Evolutionary conservation across 2,113 vertebrate genomes (phyloP).

Genomic region (Egretta garzetta): DNA sequence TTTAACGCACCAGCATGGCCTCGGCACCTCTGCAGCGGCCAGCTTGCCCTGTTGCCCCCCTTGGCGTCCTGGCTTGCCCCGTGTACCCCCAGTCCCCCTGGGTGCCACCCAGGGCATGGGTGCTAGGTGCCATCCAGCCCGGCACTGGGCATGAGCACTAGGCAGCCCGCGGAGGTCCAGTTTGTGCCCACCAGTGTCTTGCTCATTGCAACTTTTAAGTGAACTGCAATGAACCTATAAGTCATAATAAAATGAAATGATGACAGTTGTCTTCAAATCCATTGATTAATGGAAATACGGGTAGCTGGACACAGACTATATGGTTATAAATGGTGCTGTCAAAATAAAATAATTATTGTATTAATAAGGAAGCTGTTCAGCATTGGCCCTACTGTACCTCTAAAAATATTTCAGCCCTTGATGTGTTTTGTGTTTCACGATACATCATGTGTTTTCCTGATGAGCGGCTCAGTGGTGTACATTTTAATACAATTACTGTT

Average conservation of each 20-base stretch:
- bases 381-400: slow-evolving; percentile 4
- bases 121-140: neutral
- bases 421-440: slow-evolving; percentile 25
- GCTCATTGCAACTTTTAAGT: slow-evolving; percentile 33
- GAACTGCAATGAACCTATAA: slow-evolving; percentile 73
- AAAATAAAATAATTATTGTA: slow-evolving; percentile 82
- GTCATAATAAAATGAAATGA: slow-evolving; percentile 75
- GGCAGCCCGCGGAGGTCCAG: neutral
- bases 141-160: fast-evolving
- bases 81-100: fast-evolving
- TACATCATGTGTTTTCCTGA: neutral
- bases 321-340: slow-evolving; percentile 83
- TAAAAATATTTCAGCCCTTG: slow-evolving; percentile 16
- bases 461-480: neutral
- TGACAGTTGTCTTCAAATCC: slow-evolving; percentile 76
- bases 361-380: slow-evolving; percentile 76
- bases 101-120: neutral
- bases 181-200: neutral
- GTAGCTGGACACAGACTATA: slow-evolving; percentile 79
- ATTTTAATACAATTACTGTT: slow-evolving; percentile 41
- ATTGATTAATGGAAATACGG: slow-evolving; percentile 81
- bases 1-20: neutral
- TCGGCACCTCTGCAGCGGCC: neutral
- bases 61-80: neutral
- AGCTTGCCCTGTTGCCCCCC: neutral